phyloP scores from a whole-genome alignment of 2,888 invertebrate species.

The Cynaeus angustus region DNA sequence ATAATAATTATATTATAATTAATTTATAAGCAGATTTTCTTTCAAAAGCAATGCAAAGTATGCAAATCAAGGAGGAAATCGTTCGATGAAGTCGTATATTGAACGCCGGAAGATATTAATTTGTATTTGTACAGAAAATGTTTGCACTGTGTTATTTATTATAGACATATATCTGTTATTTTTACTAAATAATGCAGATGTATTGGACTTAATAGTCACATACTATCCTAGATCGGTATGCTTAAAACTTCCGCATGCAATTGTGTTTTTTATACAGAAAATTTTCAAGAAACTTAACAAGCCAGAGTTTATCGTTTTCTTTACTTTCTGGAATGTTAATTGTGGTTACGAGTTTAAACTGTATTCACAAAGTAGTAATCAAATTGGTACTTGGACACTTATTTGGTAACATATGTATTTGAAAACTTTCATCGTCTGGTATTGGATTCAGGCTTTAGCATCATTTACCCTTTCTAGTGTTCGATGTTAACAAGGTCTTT shows the following conservation, averaged over 20 bases:
- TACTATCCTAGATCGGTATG: not conserved
- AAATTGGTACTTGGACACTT: too few species aligned
- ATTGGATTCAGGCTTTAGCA: not conserved
- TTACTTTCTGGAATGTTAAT: too few species aligned
- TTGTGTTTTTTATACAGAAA: not conserved
- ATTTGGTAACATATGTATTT: too few species aligned
- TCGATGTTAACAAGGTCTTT: constrained; percentile 14
- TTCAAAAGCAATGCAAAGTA: not conserved
- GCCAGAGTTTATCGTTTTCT: too few species aligned
- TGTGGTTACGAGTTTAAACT: too few species aligned
- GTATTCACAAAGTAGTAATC: too few species aligned
- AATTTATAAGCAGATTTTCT: not conserved
- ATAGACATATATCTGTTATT: not conserved
- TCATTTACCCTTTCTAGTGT: not conserved
- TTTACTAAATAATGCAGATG: constrained; percentile 2
- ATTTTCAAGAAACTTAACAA: too few species aligned
- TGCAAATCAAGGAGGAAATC: constrained; percentile 2
- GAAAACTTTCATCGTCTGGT: not conserved
- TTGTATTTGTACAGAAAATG: not conserved
- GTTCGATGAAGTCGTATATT: constrained; percentile 2
- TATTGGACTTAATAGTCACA: not conserved
- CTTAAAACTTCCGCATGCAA: not conserved
- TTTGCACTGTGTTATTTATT: constrained; percentile 1
- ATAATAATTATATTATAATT: not conserved
- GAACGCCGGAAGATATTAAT: constrained; percentile 2